A percentile compares a stretch with the other conserved stretches of the same genome.
Conservation (phyloP, 1,140 invertebrate genomes). For the Sminthurinus signatus region DNA sequence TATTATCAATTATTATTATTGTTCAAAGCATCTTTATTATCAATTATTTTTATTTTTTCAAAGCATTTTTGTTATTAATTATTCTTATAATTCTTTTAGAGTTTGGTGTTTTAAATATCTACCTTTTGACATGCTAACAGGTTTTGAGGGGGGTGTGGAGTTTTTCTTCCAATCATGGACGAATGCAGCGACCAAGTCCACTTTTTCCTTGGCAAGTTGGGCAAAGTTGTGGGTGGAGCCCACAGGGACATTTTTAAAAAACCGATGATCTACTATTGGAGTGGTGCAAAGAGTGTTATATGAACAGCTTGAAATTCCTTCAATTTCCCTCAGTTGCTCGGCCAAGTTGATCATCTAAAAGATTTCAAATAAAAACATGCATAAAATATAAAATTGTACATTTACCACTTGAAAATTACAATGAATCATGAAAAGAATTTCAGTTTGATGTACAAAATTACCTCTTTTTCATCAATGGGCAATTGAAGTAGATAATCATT, state of each 20-base stretch:
- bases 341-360: neutral
- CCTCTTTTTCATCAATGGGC: neutral
- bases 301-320: slow-evolving; percentile 14
- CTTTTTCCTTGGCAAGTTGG: slow-evolving; percentile 18
- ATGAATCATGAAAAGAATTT: too few relatives aligned
- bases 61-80: too few relatives aligned
- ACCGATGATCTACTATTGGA: neutral
- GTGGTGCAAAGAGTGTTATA: slow-evolving; percentile 9
- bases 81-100: too few relatives aligned
- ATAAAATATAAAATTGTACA: neutral
- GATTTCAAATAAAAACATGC: neutral
- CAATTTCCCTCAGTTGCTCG: slow-evolving; percentile 14
- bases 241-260: slow-evolving; percentile 4
- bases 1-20: too few relatives aligned
- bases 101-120: too few relatives aligned
- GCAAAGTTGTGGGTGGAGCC: slow-evolving; percentile 13
- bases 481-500: neutral
- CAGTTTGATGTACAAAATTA: neutral
- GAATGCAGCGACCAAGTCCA: slow-evolving; percentile 24
- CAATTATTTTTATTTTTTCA: too few relatives aligned
- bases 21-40: too few relatives aligned
- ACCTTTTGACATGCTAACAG: too few relatives aligned
- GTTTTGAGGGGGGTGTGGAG: too few relatives aligned
- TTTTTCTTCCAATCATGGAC: slow-evolving; percentile 16
- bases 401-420: neutral